Conservation (phyloP, 2,888 invertebrate species). For the Stegophylla sp. region DNA sequence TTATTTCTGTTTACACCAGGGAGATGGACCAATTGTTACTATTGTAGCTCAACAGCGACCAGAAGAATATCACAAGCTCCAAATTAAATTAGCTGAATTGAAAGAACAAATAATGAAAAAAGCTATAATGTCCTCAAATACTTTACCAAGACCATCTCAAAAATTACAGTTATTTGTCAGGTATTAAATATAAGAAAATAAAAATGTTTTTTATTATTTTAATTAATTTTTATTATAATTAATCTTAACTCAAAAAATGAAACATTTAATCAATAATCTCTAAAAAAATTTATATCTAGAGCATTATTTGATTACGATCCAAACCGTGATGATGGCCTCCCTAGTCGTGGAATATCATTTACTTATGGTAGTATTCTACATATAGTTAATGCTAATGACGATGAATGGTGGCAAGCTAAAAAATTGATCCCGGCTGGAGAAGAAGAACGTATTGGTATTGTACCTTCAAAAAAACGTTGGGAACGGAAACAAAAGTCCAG, state of each 20-base stretch:
- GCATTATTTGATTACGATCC: constrained; percentile 99
- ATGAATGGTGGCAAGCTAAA: constrained; percentile 99
- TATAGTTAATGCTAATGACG: constrained; percentile 98
- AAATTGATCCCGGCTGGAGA: constrained; percentile 74
- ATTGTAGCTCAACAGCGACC: constrained; percentile 94
- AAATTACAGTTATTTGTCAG: constrained; percentile 92
- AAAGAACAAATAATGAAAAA: constrained; percentile 80
- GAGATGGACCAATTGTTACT: constrained; percentile 90
- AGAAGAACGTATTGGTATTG: constrained; percentile 91
- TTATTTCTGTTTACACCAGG: constrained; percentile 65
- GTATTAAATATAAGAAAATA: not conserved
- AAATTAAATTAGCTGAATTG: constrained; percentile 96
- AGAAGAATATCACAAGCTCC: constrained; percentile 97
- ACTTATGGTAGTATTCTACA: constrained; percentile 97
- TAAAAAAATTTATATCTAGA: constrained; percentile 65
- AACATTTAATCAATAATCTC: not conserved
- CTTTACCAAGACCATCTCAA: constrained; percentile 91
- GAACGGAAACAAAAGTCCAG: constrained; percentile 96
- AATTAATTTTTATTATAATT: too few relatives aligned
- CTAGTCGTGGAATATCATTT: constrained; percentile 93
- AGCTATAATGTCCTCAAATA: constrained; percentile 73
- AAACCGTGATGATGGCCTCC: constrained; percentile 93
- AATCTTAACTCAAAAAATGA: too few relatives aligned
- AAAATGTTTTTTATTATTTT: too few relatives aligned
- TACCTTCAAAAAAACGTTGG: constrained; percentile 93